phyloP scores from a whole-genome alignment of 1,140 invertebrate genomes.

The Drosophila rufa region DNA sequence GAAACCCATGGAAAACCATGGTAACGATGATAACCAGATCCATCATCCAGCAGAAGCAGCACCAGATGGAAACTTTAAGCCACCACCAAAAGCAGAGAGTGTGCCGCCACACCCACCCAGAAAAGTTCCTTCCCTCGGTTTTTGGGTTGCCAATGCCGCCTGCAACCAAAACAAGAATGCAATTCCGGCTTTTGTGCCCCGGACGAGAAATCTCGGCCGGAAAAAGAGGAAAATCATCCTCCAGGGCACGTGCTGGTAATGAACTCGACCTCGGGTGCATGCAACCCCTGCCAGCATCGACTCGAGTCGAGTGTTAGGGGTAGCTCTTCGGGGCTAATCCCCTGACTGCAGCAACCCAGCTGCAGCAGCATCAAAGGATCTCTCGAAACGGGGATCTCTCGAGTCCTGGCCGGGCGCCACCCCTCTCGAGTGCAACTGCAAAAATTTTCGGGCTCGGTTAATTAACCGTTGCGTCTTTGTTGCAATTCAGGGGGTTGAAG shows the following conservation, averaged over 20 bases:
- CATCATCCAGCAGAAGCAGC: constrained; percentile 28
- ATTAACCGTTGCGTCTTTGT: constrained; percentile 79
- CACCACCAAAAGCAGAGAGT: constrained; percentile 54
- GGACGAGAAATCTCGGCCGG: constrained; percentile 67
- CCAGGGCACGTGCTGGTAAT: constrained; percentile 78
- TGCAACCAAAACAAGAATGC: constrained; percentile 73
- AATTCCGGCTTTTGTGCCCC: constrained; percentile 61
- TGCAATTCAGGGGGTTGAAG: constrained; percentile 65
- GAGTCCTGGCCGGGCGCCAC: constrained; percentile 3
- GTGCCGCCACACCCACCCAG: constrained; percentile 21
- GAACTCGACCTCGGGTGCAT: constrained; percentile 64
- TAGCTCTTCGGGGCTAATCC: constrained; percentile 58
- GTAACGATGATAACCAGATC: constrained; percentile 39
- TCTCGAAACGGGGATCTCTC: constrained; percentile 13
- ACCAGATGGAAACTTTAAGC: constrained; percentile 32
- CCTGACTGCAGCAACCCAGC: constrained; percentile 64
- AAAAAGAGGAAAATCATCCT: constrained; percentile 47
- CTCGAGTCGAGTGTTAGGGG: constrained; percentile 39
- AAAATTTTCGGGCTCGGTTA: constrained; percentile 58
- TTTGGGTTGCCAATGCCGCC: constrained; percentile 21
- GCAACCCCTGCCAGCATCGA: constrained; percentile 33
- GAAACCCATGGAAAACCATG: constrained; percentile 8
- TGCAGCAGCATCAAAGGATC: constrained; percentile 74
- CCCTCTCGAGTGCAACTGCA: constrained; percentile 61
- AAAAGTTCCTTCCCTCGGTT: constrained; percentile 8